These are phyloP conservation scores for Lepisosteus osseus DNA, from an alignment of 2,113 vertebrate genomes.

Conservation along the genomic window DNA sequence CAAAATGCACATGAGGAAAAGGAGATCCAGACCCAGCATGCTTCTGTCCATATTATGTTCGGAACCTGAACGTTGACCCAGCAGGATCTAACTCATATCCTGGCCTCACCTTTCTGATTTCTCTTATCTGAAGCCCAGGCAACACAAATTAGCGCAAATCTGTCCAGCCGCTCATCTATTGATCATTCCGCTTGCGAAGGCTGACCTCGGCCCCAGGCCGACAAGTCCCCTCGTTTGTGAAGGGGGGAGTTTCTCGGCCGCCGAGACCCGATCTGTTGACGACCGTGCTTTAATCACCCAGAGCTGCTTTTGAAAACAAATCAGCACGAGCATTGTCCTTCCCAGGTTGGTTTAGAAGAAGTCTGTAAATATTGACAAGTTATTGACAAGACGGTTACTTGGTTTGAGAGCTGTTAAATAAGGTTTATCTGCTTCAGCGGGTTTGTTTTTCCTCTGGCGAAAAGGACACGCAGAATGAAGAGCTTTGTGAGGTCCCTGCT, in stretches of 20 bases:
- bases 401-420: constrained; percentile 11
- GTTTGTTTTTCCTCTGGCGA: constrained; percentile 10
- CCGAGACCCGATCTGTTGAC: too few species aligned
- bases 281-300: too few species aligned
- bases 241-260: constrained; percentile 13
- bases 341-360: not conserved
- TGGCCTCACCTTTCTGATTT: not conserved
- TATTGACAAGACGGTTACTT: constrained; percentile 23
- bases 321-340: too few species aligned
- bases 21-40: too few species aligned
- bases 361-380: constrained; percentile 17
- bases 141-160: not conserved
- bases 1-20: too few species aligned
- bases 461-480: not conserved
- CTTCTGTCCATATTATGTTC: too few species aligned
- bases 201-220: constrained; percentile 11
- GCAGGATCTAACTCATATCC: not conserved
- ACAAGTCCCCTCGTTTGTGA: constrained; percentile 25
- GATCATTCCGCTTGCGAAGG: constrained; percentile 23
- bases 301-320: too few species aligned
- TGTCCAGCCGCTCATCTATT: constrained; percentile 23
- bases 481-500: not conserved
- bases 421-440: constrained; percentile 26
- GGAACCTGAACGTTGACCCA: too few species aligned
- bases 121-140: not conserved